These are phyloP conservation scores for Sisyra nigra DNA, from an alignment of 2,888 invertebrate genomes.

Conservation along the genomic window DNA sequence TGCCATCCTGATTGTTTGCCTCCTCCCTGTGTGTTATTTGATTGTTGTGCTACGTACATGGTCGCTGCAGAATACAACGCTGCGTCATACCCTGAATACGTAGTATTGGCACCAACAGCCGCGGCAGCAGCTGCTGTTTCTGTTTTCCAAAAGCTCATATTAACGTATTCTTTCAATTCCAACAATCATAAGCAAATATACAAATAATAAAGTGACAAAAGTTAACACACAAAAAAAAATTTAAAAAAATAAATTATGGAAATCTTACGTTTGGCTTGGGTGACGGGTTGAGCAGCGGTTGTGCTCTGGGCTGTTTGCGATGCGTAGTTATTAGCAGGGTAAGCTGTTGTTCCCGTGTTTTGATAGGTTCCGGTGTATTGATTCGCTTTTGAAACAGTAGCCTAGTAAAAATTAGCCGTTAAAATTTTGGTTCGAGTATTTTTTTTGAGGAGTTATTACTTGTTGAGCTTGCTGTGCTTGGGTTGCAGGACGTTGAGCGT, in stretches of 20 bases:
- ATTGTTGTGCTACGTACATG: constrained; percentile 82
- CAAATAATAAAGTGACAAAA: not conserved
- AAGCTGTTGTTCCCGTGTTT: constrained; percentile 27
- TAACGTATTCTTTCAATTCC: not conserved
- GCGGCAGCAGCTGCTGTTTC: constrained; percentile 23
- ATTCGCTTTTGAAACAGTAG: constrained; percentile 34
- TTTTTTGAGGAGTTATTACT: constrained; percentile 14
- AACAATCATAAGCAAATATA: not conserved
- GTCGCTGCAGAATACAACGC: constrained; percentile 92
- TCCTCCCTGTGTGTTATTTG: constrained; percentile 32
- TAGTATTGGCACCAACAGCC: constrained; percentile 45
- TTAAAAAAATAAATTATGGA: not conserved
- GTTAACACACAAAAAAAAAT: not conserved
- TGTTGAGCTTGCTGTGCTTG: constrained; percentile 26
- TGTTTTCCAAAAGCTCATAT: constrained; percentile 1
- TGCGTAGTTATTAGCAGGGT: constrained; percentile 32
- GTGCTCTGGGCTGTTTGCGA: constrained; percentile 36
- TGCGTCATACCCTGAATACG: constrained; percentile 81
- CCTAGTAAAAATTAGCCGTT: constrained; percentile 17
- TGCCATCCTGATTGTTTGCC: constrained; percentile 39
- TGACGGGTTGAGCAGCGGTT: constrained; percentile 35
- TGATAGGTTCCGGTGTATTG: constrained; percentile 43
- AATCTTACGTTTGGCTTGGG: constrained; percentile 39
- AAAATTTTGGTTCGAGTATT: too few relatives aligned
- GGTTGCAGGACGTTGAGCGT: constrained; percentile 37